Conservation (phyloP, 1,140 invertebrate species). For the Bacillus rossius region DNA sequence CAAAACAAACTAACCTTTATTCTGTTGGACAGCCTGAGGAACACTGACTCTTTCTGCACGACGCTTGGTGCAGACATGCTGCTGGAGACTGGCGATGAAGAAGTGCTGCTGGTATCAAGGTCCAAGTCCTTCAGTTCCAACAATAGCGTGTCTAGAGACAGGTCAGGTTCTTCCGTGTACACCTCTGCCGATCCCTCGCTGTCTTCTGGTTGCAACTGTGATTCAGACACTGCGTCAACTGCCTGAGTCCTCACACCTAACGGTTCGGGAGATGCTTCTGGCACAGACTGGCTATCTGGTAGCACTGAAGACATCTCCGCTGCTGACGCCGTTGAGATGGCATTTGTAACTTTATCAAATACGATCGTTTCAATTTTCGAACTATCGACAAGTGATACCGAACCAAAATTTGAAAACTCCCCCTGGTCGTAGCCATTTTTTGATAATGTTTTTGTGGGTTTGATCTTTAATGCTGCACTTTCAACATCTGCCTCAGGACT, state of each 20-base stretch:
- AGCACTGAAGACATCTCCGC: no score
- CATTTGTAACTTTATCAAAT: no score
- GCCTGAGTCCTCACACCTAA: no score
- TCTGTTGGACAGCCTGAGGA: conserved; percentile 89
- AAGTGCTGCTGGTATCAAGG: conserved; percentile 26
- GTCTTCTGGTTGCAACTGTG: no score
- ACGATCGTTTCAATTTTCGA: no score
- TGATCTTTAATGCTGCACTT: conserved; percentile 32
- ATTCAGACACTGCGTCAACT: no score
- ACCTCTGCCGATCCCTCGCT: no score
- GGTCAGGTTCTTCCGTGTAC: neutral
- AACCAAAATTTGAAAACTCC: neutral
- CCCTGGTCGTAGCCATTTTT: conserved; percentile 27
- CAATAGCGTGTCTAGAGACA: conserved; percentile 43
- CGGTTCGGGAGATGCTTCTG: no score
- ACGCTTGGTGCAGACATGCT: conserved; percentile 38
- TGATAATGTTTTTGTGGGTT: conserved; percentile 36
- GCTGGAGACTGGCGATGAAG: conserved; percentile 13
- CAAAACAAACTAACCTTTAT: conserved; percentile 67
- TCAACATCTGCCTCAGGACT: neutral
- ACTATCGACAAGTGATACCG: no score
- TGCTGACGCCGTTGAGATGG: no score
- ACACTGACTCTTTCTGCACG: conserved; percentile 88
- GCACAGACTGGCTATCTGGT: no score
- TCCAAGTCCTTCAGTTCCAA: conserved; percentile 46